Base-by-base conservation (phyloP, 2,888 invertebrate species). In the Strigamia maritima region DNA sequence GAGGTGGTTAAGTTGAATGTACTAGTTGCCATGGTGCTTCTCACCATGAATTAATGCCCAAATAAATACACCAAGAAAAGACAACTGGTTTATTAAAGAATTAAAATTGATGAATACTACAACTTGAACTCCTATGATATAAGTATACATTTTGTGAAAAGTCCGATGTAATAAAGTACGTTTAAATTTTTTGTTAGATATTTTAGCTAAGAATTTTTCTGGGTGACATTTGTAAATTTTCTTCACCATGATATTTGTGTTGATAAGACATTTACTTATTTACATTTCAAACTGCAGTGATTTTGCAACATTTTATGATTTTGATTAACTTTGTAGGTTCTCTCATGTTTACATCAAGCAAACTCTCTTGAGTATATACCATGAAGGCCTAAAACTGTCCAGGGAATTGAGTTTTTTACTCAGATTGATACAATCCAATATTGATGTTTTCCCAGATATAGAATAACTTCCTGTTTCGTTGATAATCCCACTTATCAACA, bases 321-420 rank as follows among this genome's bases (percentile, higher is more conserved):
- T 70, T 70, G 28, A 70, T 70, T 70, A 70, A 28, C 4, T 70
- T 70, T 70, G 54, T 70, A 26, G 28, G 70, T 28, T 28, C 26
- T 70, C 70, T 16, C 28, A 28, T 70, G 70, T 70, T 70, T 70
- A 70, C 28, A 16, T 28, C 70, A 14, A 28, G n/a, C 16, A 70
- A 28, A 70, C 28, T 49, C 70, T 14, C 70, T 16, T 8, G 70
- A 70, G 70, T 70, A 26, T 70, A 16, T n/a, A 16, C 70, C 24
- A 70, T 14, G 24, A 35, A 28, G 26, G 70, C 14, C 28, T 26
- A 70, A 70, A 70, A 26, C 22, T 28, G 28, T 54, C 70, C 0
- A 4, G 28, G 28, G 70, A 70, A 28, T 24, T 70, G 70, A 16
- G 28, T 12, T 28, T 28, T 8, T 28, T 28, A 28, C 70, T 70